Percentiles rank a stretch among this genome's conserved stretches.
These are phyloP conservation scores for Sinohyriopsis cumingii DNA, from an alignment of 2,888 invertebrate species.

Conservation along the genomic window DNA sequence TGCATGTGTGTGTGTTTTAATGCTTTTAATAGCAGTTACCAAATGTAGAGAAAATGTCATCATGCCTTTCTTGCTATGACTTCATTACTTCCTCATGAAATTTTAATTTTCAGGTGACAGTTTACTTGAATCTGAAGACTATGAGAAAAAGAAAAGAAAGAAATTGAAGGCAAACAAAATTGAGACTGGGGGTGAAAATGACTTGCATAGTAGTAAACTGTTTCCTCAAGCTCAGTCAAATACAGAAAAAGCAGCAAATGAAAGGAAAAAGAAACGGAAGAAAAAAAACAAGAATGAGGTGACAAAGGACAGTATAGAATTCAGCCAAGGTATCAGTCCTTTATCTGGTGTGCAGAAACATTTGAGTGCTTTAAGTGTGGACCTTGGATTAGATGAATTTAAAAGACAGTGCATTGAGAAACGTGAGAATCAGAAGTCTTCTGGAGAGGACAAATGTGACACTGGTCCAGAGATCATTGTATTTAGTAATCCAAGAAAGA, in stretches of 20 bases:
- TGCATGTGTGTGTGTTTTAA: no score
- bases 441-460: no score
- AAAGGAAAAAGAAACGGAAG: conserved; percentile 11
- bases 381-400: conserved; percentile 27
- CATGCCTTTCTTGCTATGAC: no score
- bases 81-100: neutral
- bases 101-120: neutral
- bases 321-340: neutral
- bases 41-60: no score
- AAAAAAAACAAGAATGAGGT: neutral
- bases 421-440: conserved; percentile 2
- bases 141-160: conserved; percentile 15
- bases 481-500: no score
- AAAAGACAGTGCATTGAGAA: conserved; percentile 13
- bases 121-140: neutral
- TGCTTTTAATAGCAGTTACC: no score
- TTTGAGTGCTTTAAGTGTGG: conserved; percentile 16
- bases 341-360: conserved; percentile 13
- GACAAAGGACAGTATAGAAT: neutral
- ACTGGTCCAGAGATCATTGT: no score
- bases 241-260: no score
- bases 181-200: neutral
- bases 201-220: no score
- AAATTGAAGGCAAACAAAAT: conserved; percentile 8
- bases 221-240: no score